These are phyloP conservation scores for Platycercus adscitus DNA, from an alignment of 2,113 vertebrate species.

Conservation along the genomic window DNA sequence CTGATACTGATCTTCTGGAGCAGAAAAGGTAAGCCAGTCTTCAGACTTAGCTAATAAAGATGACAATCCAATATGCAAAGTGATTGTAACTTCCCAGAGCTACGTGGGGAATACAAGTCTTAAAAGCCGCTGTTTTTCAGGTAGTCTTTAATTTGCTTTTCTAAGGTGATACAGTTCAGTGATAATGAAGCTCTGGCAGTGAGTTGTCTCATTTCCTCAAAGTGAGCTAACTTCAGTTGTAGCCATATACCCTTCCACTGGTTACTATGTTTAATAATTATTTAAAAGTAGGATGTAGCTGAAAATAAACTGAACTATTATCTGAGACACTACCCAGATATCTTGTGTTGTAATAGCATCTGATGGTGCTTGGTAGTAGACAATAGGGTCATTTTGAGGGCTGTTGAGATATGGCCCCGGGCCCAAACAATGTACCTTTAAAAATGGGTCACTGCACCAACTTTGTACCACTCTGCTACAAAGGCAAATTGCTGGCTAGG, in stretches of 20 bases:
- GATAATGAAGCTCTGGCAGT: not conserved
- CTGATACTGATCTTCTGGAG: not conserved
- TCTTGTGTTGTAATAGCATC: not conserved
- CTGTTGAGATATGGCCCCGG: not conserved
- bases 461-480: not conserved
- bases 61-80: not conserved
- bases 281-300: not conserved
- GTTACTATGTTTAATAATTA: not conserved
- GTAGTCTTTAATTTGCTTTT: not conserved
- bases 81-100: not conserved
- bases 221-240: not conserved
- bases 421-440: not conserved
- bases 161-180: not conserved
- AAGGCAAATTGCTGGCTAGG: not conserved
- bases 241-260: not conserved
- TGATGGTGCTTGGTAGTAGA: not conserved
- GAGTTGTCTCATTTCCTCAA: not conserved
- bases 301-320: not conserved
- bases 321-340: not conserved
- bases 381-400: not conserved
- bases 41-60: not conserved
- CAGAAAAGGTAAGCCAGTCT: not conserved
- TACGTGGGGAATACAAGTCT: fast-evolving
- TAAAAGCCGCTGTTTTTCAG: not conserved
- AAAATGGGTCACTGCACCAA: not conserved